These are phyloP conservation scores for Lapara coniferarum DNA, from an alignment of 2,888 invertebrate species.

Conservation along the genomic window DNA sequence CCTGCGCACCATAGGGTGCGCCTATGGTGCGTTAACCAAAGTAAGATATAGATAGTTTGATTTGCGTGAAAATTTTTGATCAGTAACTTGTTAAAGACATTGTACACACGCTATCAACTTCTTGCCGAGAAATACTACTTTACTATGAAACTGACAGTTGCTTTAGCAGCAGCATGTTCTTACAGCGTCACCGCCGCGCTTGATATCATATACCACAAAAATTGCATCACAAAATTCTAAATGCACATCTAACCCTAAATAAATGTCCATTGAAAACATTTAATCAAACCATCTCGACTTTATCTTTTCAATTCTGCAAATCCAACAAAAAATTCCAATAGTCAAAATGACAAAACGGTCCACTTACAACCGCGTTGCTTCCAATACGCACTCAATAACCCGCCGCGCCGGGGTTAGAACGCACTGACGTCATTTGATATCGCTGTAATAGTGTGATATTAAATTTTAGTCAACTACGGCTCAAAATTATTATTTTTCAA, in stretches of 20 bases:
- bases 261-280: slow-evolving; percentile 1
- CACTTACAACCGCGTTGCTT: slow-evolving; percentile 38
- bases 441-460: background rate
- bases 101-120: background rate
- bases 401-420: slow-evolving; percentile 28
- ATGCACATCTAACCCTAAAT: background rate
- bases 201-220: background rate
- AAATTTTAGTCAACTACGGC: background rate
- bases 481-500: background rate
- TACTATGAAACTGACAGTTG: background rate
- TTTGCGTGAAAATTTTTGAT: no score
- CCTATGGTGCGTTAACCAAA: no score
- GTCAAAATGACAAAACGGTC: slow-evolving; percentile 38
- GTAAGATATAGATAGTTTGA: no score
- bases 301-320: slow-evolving; percentile 28
- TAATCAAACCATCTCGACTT: slow-evolving; percentile 18
- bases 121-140: no score
- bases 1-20: no score
- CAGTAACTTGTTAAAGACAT: no score
- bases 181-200: background rate
- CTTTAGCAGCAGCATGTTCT: background rate
- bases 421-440: slow-evolving; percentile 6
- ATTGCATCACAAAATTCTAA: no score
- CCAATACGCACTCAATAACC: slow-evolving; percentile 43
- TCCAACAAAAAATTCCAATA: slow-evolving; percentile 29